These are phyloP conservation scores for Cataglyphis rosenhaueri DNA, from an alignment of 2,888 invertebrate genomes.

Conservation along the genomic window DNA sequence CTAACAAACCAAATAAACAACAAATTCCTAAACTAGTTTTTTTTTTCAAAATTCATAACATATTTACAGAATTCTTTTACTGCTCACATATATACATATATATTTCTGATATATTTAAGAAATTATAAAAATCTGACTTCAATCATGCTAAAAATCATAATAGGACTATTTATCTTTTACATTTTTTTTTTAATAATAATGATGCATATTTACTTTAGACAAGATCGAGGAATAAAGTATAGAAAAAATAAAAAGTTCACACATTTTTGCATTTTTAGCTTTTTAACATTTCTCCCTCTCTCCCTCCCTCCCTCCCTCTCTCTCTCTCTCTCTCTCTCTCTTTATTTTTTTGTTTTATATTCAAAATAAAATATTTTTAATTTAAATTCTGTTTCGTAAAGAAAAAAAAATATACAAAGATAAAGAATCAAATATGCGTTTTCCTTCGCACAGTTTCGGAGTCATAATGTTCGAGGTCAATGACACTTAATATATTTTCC, in stretches of 20 bases:
- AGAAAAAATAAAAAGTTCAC: not conserved
- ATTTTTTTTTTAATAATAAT: not conserved
- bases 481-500: constrained; percentile 22
- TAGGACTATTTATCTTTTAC: not conserved
- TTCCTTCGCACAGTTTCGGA: not conserved
- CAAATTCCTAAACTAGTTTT: not conserved
- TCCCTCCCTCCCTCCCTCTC: too few species aligned
- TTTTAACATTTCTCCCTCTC: not conserved
- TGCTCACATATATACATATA: not conserved
- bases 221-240: not conserved
- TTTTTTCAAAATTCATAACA: not conserved
- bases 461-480: constrained; percentile 19
- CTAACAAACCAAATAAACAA: not conserved
- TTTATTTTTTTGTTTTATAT: not conserved
- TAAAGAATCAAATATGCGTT: not conserved
- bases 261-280: not conserved
- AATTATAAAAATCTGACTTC: not conserved
- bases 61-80: not conserved
- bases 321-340: not conserved
- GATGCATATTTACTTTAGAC: not conserved
- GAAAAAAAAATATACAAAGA: not conserved
- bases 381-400: not conserved
- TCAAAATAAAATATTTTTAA: not conserved
- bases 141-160: not conserved
- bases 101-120: not conserved